Conservation (phyloP, 2,797 vertebrate genomes). For the Danio kyathit region DNA sequence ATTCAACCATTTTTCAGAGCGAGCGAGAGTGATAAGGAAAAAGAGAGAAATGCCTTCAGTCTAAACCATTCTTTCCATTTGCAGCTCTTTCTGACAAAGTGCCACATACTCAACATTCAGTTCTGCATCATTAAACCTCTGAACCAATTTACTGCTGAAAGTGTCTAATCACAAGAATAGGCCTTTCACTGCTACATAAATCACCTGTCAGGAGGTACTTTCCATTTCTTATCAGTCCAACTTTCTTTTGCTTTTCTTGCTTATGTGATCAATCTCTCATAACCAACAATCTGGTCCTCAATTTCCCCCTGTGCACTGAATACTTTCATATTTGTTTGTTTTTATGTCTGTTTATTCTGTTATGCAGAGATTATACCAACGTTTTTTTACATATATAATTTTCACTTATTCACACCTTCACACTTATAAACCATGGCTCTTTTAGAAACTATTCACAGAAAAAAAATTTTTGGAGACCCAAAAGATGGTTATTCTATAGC, state of each 20-base stretch:
- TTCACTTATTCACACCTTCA: too few species aligned
- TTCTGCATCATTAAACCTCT: slow-evolving; percentile 84
- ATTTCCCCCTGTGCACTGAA: background rate
- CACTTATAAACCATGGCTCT: too few species aligned
- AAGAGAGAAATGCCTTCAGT: slow-evolving; percentile 35
- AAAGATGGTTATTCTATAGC: too few species aligned
- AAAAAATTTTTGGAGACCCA: too few species aligned
- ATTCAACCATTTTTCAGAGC: slow-evolving; percentile 39
- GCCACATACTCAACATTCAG: slow-evolving; percentile 74
- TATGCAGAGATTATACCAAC: too few species aligned
- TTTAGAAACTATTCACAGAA: too few species aligned
- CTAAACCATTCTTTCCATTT: slow-evolving; percentile 61
- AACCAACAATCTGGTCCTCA: background rate
- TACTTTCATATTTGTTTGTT: background rate
- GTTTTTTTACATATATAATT: too few species aligned
- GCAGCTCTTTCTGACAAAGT: slow-evolving; percentile 71
- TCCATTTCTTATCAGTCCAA: slow-evolving; percentile 48
- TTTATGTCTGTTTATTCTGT: background rate
- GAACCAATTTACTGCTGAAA: slow-evolving; percentile 81
- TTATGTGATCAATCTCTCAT: background rate
- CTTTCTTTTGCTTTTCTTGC: slow-evolving; percentile 1
- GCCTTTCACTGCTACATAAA: slow-evolving; percentile 70
- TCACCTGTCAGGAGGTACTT: slow-evolving; percentile 66
- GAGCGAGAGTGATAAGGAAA: background rate
- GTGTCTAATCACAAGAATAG: slow-evolving; percentile 69